Conservation (phyloP, 1,140 invertebrate species). For the Pseudomyrmex gracilis region DNA sequence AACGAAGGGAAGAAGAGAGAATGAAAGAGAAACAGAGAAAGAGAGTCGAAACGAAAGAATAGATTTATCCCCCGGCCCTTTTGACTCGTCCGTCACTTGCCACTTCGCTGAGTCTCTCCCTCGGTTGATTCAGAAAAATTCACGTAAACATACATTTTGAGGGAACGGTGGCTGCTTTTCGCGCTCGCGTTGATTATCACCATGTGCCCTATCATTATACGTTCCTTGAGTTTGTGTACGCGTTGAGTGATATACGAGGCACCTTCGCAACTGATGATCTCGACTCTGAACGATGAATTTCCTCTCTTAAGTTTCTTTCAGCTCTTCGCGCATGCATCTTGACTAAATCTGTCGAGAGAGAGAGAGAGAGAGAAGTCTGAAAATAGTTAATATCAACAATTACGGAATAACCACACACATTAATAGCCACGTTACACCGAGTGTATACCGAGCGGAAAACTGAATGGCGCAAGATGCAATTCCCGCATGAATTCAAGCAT, state of each 20-base stretch:
- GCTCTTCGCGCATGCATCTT: too few relatives aligned
- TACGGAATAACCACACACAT: too few relatives aligned
- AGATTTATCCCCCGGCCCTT: neutral
- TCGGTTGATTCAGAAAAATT: neutral
- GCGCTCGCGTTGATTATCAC: neutral
- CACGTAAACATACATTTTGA: neutral
- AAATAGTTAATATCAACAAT: too few relatives aligned
- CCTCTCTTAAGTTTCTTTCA: too few relatives aligned
- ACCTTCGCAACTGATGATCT: neutral
- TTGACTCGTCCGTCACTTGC: constrained; percentile 12
- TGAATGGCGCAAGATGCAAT: too few relatives aligned
- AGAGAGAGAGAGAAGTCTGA: too few relatives aligned
- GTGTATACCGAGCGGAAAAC: too few relatives aligned
- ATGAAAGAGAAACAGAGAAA: neutral
- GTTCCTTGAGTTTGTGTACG: neutral
- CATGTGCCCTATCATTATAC: neutral
- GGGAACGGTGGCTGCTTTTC: neutral
- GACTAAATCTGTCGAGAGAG: too few relatives aligned
- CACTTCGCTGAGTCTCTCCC: neutral
- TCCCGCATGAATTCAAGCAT: too few relatives aligned
- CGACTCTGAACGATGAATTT: neutral
- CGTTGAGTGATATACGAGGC: constrained; percentile 1
- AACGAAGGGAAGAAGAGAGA: neutral
- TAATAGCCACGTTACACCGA: too few relatives aligned
- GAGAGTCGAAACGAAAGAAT: neutral